A percentile compares a stretch with the other conserved stretches of the same genome.
These are phyloP conservation scores for Lasioglossum albipes DNA, from an alignment of 1,140 invertebrate species.

Conservation along the genomic window DNA sequence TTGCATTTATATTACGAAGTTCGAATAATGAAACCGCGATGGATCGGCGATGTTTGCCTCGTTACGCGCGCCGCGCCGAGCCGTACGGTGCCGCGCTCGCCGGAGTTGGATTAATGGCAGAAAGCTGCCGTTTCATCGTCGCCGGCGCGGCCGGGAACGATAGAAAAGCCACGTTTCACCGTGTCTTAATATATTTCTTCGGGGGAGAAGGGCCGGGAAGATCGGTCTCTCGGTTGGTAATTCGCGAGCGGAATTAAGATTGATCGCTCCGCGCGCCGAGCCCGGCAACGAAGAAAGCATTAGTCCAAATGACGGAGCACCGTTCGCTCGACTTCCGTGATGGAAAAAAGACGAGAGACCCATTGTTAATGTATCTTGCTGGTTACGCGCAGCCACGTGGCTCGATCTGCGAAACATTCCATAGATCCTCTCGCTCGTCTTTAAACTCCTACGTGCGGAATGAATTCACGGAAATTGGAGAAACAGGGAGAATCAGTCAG, in stretches of 20 bases:
- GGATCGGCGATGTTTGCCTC: neutral
- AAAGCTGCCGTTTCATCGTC: slow-evolving; percentile 17
- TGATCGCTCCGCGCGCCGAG: slow-evolving; percentile 13
- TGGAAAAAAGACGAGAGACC: neutral
- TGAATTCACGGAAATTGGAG: no score
- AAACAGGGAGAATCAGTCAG: no score
- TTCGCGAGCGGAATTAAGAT: slow-evolving; percentile 43
- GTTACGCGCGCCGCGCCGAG: neutral
- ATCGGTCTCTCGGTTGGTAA: slow-evolving; percentile 24
- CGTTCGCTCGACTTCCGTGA: neutral
- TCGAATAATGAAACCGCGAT: neutral
- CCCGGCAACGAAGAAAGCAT: slow-evolving; percentile 27
- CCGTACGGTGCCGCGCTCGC: no score
- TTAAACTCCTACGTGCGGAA: no score
- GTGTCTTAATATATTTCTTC: slow-evolving; percentile 36
- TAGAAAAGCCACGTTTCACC: slow-evolving; percentile 25
- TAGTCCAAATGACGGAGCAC: slow-evolving; percentile 31
- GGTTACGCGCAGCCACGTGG: no score
- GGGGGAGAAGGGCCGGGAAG: neutral
- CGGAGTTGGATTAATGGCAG: slow-evolving; percentile 11
- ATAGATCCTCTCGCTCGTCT: no score
- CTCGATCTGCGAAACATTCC: no score
- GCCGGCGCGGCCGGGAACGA: neutral
- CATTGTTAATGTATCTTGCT: no score
- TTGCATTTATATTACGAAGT: neutral